Base-by-base conservation (phyloP, 1,140 invertebrate genomes). In the Plectus sambesii region DNA sequence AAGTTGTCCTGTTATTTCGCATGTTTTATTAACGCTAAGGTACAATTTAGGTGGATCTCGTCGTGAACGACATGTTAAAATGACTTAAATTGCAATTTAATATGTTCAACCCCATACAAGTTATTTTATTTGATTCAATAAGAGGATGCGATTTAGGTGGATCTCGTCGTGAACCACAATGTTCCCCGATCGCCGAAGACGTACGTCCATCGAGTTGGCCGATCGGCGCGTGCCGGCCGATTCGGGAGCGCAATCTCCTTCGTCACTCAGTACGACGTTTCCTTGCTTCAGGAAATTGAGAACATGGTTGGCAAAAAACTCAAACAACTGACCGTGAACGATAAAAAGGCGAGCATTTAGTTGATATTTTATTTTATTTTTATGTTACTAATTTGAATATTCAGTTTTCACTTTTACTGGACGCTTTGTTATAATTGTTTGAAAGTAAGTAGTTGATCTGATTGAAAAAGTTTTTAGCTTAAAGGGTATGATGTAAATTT, bases 251-350 rank as follows among this genome's bases (percentile, higher is more conserved):
- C 92, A 1, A 79, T 98, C 38, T 87, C 86, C 20, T 75, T 98
- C 33, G 80, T 97, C 42, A 87, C 86, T 1, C 90, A 88, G 17
- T 78, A 85, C 68, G 90, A 98, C 66, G 78, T 97, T 9, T 79
- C 84, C 63, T 72, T 87, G 23, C 73, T 97, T 2, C 79, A 85
- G 27, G 79, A 81, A 33, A 85, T 97, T 47, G 92, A 74, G 6
- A 83, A 89, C 68, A 82, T 46, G 2, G 37, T 81, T 67, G 79
- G 82, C 62, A 78, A 87, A 54, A 76, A 85, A 69, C 83, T 84
- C 84, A 73, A 75, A 8, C 82, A 90, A 67, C 82, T 54, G 3
- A 62, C 82, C 68, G 80, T n/a, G n/a, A n/a, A n/a, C n/a, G n/a
- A n/a, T n/a, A n/a, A n/a, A n/a, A 80, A 86, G 72, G 82, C n/a